Percentiles rank a stretch among this genome's conserved stretches.
These are phyloP conservation scores for Cryptotermes secundus DNA, from an alignment of 1,140 invertebrate genomes.

Conservation along the genomic window DNA sequence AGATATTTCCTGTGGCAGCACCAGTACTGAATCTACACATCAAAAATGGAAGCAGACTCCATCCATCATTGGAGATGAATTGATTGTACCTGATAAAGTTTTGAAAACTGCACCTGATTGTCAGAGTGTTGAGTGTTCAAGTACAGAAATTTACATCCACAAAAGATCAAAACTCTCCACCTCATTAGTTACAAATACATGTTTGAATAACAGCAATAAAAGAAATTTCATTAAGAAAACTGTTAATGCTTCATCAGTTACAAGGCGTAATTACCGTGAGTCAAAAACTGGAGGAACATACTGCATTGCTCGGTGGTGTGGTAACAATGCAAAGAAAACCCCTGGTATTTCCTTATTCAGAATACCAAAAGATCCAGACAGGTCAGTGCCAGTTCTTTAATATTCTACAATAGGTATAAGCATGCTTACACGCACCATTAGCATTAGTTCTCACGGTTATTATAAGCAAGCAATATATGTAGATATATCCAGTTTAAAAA, in stretches of 20 bases:
- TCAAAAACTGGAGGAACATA: constrained; percentile 21
- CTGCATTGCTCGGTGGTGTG: constrained; percentile 25
- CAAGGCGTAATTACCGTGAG: background rate
- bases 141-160: background rate
- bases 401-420: too few relatives aligned
- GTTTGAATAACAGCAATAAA: background rate
- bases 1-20: background rate
- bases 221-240: background rate
- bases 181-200: background rate
- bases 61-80: background rate
- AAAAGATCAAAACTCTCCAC: background rate
- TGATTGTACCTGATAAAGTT: background rate
- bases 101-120: background rate
- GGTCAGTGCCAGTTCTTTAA: background rate
- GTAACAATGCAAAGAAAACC: background rate
- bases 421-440: too few relatives aligned
- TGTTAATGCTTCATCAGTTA: background rate
- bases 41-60: background rate
- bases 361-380: constrained; percentile 18
- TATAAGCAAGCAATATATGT: too few relatives aligned
- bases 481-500: too few relatives aligned
- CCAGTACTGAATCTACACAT: background rate
- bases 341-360: constrained; percentile 7
- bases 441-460: too few relatives aligned
- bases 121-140: background rate